A percentile compares a stretch with the other conserved stretches of the same genome.
Conservation (phyloP, 1,140 invertebrate genomes). For the Lepidurus apus region DNA sequence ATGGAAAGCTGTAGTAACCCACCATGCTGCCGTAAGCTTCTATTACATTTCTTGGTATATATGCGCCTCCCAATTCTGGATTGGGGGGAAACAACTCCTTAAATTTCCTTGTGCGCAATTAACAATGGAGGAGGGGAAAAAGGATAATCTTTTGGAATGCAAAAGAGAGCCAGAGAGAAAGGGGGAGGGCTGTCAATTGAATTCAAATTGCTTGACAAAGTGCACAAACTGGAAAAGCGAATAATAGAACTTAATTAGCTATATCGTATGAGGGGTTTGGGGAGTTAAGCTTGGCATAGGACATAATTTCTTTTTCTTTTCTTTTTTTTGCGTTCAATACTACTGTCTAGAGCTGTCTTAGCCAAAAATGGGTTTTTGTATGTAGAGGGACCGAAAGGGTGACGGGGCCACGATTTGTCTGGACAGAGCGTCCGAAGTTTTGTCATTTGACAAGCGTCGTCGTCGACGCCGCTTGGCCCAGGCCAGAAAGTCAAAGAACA, state of each 20-base stretch:
- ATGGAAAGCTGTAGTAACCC: conserved; percentile 18
- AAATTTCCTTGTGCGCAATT: background rate
- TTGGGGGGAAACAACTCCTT: no score
- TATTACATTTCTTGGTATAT: background rate
- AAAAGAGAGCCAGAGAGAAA: background rate
- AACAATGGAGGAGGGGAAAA: background rate
- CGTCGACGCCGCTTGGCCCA: background rate
- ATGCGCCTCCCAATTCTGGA: no score
- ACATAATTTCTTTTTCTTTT: background rate
- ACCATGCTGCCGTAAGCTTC: background rate
- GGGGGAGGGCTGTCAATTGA: background rate
- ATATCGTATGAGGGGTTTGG: background rate
- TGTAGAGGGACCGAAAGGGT: background rate
- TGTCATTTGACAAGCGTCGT: conserved; percentile 13
- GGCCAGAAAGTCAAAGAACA: background rate
- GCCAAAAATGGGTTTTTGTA: background rate
- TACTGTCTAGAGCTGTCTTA: background rate
- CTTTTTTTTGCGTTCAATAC: background rate
- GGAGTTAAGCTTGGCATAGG: background rate
- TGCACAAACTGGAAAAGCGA: background rate
- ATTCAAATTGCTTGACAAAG: background rate
- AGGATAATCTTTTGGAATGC: background rate
- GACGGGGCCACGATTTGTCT: conserved; percentile 6
- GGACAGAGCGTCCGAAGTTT: background rate
- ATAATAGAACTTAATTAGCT: no score